A percentile compares a stretch with the other conserved stretches of the same genome.
These are phyloP conservation scores for Microplitis demolitor DNA, from an alignment of 1,140 invertebrate species.

Conservation along the genomic window DNA sequence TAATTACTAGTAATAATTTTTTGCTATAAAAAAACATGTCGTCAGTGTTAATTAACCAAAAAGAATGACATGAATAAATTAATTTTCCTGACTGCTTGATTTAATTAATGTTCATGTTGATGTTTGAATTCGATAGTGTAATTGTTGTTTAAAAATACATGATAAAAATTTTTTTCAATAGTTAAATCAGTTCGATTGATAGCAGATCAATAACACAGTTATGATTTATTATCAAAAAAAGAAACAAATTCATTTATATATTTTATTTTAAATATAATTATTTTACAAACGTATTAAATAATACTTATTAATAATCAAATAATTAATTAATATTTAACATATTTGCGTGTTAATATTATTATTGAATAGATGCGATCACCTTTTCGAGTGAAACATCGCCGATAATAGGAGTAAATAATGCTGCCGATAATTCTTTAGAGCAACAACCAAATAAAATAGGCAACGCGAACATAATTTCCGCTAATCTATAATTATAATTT, in stretches of 20 bases:
- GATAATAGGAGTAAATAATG: constrained; percentile 52
- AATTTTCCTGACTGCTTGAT: too few relatives aligned
- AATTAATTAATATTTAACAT: not conserved
- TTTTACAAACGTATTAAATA: too few relatives aligned
- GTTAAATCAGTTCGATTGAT: too few relatives aligned
- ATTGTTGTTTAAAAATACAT: not conserved
- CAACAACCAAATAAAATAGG: constrained; percentile 47
- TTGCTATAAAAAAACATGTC: too few relatives aligned
- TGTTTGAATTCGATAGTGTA: not conserved
- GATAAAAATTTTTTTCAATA: not conserved
- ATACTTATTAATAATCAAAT: too few relatives aligned
- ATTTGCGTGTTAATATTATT: constrained; percentile 18
- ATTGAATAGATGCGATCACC: constrained; percentile 52
- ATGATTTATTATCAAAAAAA: too few relatives aligned
- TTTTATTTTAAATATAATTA: too few relatives aligned
- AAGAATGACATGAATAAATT: too few relatives aligned
- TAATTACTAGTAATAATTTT: too few relatives aligned
- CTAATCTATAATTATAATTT: constrained; percentile 38
- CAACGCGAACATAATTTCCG: constrained; percentile 46
- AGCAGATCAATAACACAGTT: too few relatives aligned
- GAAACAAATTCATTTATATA: too few relatives aligned
- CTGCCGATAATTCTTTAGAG: constrained; percentile 41
- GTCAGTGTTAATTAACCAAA: too few relatives aligned
- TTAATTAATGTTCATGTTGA: not conserved
- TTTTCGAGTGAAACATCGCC: constrained; percentile 46